Conservation (phyloP, 2,113 vertebrate genomes). For the Oenanthe melanoleuca region DNA sequence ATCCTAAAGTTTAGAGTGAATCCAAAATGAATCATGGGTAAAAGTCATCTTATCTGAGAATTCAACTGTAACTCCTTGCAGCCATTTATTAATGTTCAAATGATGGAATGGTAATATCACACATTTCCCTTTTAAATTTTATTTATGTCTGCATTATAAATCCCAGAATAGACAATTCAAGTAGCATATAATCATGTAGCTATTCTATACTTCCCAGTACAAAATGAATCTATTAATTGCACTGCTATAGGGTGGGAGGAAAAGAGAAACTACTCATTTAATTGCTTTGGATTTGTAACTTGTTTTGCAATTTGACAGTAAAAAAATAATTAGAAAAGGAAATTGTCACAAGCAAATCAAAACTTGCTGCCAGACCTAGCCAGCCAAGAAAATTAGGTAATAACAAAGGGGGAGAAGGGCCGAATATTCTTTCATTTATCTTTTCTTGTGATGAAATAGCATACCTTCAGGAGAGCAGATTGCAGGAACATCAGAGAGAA, state of each 20-base stretch:
- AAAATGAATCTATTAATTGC: constrained; percentile 3
- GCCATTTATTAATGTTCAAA: not conserved
- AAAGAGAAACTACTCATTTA: not conserved
- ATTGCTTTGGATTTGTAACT: not conserved
- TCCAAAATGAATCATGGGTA: not conserved
- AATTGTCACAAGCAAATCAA: constrained; percentile 17
- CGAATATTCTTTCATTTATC: not conserved
- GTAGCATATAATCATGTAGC: not conserved
- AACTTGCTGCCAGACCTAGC: not conserved
- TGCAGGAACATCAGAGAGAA: constrained; percentile 89
- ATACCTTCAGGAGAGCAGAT: constrained; percentile 95
- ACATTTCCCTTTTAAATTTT: not conserved
- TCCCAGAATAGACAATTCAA: not conserved
- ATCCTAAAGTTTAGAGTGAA: not conserved
- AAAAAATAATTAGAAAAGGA: constrained; percentile 18
- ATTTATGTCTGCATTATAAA: not conserved
- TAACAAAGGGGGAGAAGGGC: not conserved
- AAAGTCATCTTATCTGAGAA: not conserved
- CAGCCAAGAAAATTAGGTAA: constrained; percentile 31
- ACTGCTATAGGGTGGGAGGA: not conserved
- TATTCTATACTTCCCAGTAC: not conserved
- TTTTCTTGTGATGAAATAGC: constrained; percentile 3
- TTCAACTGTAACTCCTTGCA: not conserved
- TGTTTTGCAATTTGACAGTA: not conserved
- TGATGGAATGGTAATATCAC: not conserved